phyloP scores from a whole-genome alignment of 2,113 vertebrate species.

The Periophthalmus modestus region DNA sequence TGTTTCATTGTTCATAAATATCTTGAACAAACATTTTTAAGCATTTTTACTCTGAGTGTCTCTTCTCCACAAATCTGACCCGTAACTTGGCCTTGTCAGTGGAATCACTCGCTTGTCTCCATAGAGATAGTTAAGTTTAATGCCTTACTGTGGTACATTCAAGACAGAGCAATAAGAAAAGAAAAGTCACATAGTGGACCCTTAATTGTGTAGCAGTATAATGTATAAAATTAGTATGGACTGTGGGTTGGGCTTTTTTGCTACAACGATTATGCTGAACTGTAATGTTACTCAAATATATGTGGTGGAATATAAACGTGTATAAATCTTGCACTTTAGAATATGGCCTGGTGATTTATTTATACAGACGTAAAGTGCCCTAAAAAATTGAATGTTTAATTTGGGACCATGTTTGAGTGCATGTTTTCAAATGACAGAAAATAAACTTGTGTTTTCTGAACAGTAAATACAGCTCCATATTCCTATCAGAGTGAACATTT shows the following conservation, averaged over 20 bases:
- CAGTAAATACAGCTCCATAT: constrained; percentile 19
- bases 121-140: no score
- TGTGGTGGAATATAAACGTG: background rate
- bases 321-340: background rate
- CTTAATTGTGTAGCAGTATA: no score
- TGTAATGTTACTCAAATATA: background rate
- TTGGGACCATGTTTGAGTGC: background rate
- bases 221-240: background rate
- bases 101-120: no score
- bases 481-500: constrained; percentile 8
- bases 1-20: no score
- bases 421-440: constrained; percentile 8
- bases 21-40: no score
- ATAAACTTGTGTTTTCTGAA: constrained; percentile 4
- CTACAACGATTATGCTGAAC: background rate
- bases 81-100: no score
- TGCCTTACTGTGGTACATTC: no score
- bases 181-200: no score
- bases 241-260: background rate
- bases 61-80: no score
- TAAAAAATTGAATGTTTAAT: constrained; percentile 4
- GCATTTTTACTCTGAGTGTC: no score
- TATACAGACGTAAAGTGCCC: constrained; percentile 4
- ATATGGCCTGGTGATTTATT: background rate
- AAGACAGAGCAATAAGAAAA: no score